Conservation (phyloP, 1,140 invertebrate genomes). For the Formica selysi region DNA sequence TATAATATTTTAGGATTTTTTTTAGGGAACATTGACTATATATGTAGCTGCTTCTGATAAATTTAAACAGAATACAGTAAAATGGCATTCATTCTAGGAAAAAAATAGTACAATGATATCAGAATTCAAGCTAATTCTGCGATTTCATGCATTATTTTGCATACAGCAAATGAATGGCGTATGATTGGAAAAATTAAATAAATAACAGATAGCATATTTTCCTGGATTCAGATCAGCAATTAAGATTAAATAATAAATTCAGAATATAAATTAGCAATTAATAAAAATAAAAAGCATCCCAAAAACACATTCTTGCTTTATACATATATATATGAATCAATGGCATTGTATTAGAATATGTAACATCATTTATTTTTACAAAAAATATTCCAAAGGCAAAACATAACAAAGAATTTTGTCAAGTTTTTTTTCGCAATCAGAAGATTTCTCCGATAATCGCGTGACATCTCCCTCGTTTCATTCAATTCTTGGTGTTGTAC, state of each 20-base stretch:
- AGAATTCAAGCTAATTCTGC: neutral
- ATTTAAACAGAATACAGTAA: neutral
- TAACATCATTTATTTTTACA: conserved; percentile 73
- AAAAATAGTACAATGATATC: neutral
- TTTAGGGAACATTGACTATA: neutral
- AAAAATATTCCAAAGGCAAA: conserved; percentile 67
- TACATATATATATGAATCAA: conserved; percentile 8
- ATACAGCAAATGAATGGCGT: neutral
- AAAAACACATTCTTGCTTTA: conserved; percentile 1
- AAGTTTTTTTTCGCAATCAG: neutral
- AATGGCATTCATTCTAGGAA: neutral
- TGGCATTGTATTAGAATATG: conserved; percentile 48
- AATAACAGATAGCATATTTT: neutral
- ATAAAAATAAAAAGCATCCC: neutral
- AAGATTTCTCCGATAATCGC: neutral
- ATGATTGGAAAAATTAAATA: neutral
- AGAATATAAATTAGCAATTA: neutral
- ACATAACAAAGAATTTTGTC: conserved; percentile 42
- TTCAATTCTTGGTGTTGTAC: conserved; percentile 75
- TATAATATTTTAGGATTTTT: conserved; percentile 1
- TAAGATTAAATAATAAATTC: conserved; percentile 9
- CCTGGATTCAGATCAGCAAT: neutral
- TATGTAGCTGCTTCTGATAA: neutral
- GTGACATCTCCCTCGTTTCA: neutral
- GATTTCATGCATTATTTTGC: neutral